These are phyloP conservation scores for Campopleginae sp. DNA, from an alignment of 2,888 invertebrate species.

Conservation along the genomic window DNA sequence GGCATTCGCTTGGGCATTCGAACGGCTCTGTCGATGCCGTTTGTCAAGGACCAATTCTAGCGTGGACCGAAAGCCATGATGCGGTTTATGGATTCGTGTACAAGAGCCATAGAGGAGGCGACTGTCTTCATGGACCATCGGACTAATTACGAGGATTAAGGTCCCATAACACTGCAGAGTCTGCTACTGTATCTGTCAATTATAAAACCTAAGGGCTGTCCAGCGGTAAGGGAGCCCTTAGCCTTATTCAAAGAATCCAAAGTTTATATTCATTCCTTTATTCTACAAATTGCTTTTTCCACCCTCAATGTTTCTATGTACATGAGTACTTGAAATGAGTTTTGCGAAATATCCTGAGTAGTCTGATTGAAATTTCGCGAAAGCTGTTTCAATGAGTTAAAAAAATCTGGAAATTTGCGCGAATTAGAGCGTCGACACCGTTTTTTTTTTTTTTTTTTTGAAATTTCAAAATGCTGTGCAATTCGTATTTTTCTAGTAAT, in stretches of 20 bases:
- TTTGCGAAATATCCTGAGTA: too few species aligned
- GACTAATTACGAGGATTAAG: constrained; percentile 73
- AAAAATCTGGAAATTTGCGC: too few species aligned
- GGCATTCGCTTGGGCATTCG: constrained; percentile 65
- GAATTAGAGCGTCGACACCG: too few species aligned
- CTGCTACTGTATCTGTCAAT: constrained; percentile 40
- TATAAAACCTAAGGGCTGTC: constrained; percentile 23
- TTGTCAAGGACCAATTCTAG: constrained; percentile 74
- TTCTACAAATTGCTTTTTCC: background rate
- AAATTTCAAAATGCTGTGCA: too few species aligned
- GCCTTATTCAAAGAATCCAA: background rate
- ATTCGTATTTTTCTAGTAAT: too few species aligned
- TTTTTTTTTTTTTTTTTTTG: too few species aligned
- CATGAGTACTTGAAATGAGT: too few species aligned
- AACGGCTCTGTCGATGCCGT: constrained; percentile 64
- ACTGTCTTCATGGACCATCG: constrained; percentile 72
- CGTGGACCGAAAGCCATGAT: constrained; percentile 63
- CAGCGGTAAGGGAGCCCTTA: background rate
- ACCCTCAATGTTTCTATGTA: too few species aligned
- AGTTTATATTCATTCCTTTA: background rate
- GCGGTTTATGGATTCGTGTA: constrained; percentile 47
- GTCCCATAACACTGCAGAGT: constrained; percentile 49
- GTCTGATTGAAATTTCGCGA: too few species aligned
- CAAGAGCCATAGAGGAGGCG: constrained; percentile 61
- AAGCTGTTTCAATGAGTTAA: too few species aligned